A percentile compares a stretch with the other conserved stretches of the same genome.
These are phyloP conservation scores for Anser brachyrhynchus DNA, from an alignment of 2,113 vertebrate genomes.

Conservation along the genomic window DNA sequence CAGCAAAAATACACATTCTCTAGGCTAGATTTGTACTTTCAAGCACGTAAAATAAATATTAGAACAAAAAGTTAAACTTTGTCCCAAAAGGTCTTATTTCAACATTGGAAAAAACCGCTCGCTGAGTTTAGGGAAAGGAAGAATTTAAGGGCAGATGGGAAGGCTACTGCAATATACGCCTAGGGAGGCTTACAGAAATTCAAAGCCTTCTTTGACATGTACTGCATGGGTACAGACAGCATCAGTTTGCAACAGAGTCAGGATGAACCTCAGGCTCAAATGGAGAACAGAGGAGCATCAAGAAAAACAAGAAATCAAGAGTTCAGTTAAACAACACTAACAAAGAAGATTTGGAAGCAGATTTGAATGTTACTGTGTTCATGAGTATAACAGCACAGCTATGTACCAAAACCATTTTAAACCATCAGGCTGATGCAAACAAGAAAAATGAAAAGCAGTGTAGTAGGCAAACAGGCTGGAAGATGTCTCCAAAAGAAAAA, in stretches of 20 bases:
- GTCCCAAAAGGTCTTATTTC: not conserved
- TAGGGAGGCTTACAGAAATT: not conserved
- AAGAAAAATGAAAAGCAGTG: not conserved
- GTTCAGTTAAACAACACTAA: not conserved
- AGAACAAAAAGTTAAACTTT: not conserved
- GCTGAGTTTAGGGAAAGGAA: not conserved
- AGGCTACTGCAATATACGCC: not conserved
- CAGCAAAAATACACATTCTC: not conserved
- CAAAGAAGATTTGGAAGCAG: not conserved
- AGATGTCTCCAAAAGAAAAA: not conserved
- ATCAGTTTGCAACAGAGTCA: not conserved
- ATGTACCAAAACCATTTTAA: not conserved
- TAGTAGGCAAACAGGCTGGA: not conserved
- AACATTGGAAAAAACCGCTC: not conserved
- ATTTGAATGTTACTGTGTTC: not conserved
- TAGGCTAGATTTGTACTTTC: not conserved
- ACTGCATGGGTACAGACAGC: not conserved
- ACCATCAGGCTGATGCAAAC: not conserved
- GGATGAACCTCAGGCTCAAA: not conserved
- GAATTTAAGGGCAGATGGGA: not conserved
- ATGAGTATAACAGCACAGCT: not conserved
- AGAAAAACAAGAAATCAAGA: not conserved
- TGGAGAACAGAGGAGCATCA: not conserved
- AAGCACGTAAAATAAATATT: fast-evolving
- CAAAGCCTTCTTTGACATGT: not conserved